Evolutionary conservation across 1,140 invertebrate species (phyloP).

Genomic region (Hormaphis cornu): DNA sequence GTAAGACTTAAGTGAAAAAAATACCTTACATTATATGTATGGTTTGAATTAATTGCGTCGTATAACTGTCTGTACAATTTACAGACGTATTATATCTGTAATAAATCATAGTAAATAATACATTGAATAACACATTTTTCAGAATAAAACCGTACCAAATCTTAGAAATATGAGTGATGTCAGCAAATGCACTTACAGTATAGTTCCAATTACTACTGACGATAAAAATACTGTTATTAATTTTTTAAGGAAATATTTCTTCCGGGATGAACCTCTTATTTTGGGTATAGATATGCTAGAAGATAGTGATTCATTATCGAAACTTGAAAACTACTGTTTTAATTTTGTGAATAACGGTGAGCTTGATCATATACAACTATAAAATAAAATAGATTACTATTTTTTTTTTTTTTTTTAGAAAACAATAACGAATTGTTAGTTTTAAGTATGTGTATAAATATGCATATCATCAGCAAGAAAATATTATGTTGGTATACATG

Average conservation of each 20-base stretch:
- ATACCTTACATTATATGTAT: too few relatives aligned
- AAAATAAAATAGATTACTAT: neutral
- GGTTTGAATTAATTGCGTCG: too few relatives aligned
- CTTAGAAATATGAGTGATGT: conserved; percentile 2
- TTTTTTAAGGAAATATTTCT: conserved; percentile 56
- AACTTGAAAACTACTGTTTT: conserved; percentile 58
- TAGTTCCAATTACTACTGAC: conserved; percentile 40
- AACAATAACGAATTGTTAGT: neutral
- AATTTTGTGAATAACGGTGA: conserved; percentile 47
- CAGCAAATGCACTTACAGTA: conserved; percentile 24
- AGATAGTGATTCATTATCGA: conserved; percentile 48
- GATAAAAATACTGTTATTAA: conserved; percentile 47
- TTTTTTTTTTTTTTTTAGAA: too few relatives aligned
- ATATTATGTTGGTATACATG: too few relatives aligned
- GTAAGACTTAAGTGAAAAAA: too few relatives aligned
- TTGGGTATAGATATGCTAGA: conserved; percentile 51
- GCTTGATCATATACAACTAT: neutral
- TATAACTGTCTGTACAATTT: too few relatives aligned
- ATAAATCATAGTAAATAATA: neutral
- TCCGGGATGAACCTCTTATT: conserved; percentile 63
- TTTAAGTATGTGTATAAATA: too few relatives aligned
- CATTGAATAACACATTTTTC: neutral
- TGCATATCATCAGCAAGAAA: too few relatives aligned
- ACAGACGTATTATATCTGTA: too few relatives aligned
- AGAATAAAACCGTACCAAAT: neutral